Percentiles rank a stretch among this genome's conserved stretches.
phyloP scores from a whole-genome alignment of 2,113 vertebrate species.

The Urocolius indicus region DNA sequence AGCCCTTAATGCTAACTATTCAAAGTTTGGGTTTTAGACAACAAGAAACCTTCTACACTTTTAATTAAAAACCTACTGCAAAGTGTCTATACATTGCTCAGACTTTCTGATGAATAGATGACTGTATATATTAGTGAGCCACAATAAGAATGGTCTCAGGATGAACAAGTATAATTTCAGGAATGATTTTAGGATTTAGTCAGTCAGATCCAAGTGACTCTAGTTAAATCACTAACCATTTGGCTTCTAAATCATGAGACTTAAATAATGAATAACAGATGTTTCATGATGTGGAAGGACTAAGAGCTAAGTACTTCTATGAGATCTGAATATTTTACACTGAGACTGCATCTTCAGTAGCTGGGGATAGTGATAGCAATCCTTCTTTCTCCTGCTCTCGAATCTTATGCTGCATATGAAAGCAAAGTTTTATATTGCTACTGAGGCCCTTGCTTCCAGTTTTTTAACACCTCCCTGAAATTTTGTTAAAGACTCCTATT shows the following conservation, averaged over 20 bases:
- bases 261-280: conserved; percentile 23
- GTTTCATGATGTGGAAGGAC: not conserved
- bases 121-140: not conserved
- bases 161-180: not conserved
- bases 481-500: not conserved
- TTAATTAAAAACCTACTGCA: not conserved
- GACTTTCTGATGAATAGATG: not conserved
- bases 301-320: not conserved
- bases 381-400: not conserved
- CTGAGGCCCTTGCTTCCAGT: not conserved
- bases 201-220: not conserved
- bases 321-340: conserved; percentile 31
- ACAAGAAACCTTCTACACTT: not conserved
- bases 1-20: not conserved
- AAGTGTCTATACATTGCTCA: not conserved
- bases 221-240: conserved; percentile 6
- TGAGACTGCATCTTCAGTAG: not conserved
- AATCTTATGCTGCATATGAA: not conserved
- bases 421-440: not conserved
- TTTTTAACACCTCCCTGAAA: not conserved
- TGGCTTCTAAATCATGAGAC: conserved; percentile 4
- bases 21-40: not conserved
- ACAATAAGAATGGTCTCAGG: not conserved
- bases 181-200: not conserved
- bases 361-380: not conserved